Percentiles rank a stretch among this genome's conserved stretches.
These are phyloP conservation scores for Lepidocyrtinus sp. DNA, from an alignment of 2,888 invertebrate species.

Conservation along the genomic window DNA sequence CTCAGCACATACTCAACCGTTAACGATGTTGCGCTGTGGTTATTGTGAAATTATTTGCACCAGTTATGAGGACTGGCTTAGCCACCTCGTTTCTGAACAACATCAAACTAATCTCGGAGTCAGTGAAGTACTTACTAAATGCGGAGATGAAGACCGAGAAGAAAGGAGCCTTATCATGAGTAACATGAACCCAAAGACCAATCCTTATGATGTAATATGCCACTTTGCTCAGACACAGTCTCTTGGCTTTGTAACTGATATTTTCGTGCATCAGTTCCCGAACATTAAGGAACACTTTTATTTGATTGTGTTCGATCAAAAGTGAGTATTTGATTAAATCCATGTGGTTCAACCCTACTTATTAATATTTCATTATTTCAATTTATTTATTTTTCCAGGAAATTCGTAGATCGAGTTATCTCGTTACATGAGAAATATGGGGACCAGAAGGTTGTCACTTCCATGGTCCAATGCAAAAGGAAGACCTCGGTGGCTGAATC, in stretches of 20 bases:
- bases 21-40: conserved; percentile 39
- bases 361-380: neutral
- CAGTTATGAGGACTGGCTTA: conserved; percentile 46
- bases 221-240: conserved; percentile 27
- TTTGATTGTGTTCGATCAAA: conserved; percentile 44
- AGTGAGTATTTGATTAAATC: conserved; percentile 15
- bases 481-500: conserved; percentile 6
- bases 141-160: conserved; percentile 22
- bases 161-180: conserved; percentile 23
- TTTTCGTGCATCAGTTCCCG: conserved; percentile 28
- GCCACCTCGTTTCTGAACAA: conserved; percentile 28
- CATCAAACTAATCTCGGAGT: conserved; percentile 39
- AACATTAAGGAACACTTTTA: conserved; percentile 37
- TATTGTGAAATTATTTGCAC: conserved; percentile 31
- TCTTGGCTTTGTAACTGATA: conserved; percentile 33
- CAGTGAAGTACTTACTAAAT: conserved; percentile 22
- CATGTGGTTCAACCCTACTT: neutral
- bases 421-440: neutral
- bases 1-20: too few species aligned
- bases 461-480: conserved; percentile 14
- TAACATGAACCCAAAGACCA: conserved; percentile 24
- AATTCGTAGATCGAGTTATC: conserved; percentile 34
- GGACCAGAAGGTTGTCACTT: conserved; percentile 23
- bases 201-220: conserved; percentile 33
- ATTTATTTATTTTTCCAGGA: conserved; percentile 28